Conservation (phyloP, 2,797 vertebrate species). For the Coregonus ussuriensis region DNA sequence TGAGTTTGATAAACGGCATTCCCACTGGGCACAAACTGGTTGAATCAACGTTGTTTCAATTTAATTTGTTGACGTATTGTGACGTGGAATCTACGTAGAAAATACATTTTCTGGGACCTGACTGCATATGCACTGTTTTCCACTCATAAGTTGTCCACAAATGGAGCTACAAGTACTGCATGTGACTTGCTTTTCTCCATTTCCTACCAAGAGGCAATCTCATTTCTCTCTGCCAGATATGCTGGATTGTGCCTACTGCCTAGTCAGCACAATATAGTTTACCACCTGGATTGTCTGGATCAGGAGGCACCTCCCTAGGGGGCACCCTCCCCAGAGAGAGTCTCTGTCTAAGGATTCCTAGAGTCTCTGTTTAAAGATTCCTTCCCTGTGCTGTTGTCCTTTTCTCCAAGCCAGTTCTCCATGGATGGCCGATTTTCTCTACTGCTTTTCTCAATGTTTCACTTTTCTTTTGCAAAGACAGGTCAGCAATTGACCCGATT, state of each 20-base stretch:
- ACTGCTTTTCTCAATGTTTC: background rate
- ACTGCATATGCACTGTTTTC: background rate
- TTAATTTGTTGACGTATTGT: too few species aligned
- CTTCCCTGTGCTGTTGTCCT: background rate
- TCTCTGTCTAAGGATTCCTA: background rate
- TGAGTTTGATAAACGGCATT: too few species aligned
- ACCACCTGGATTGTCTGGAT: slow-evolving; percentile 50
- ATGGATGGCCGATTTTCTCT: background rate
- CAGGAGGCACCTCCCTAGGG: slow-evolving; percentile 24
- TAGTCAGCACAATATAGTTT: slow-evolving; percentile 57
- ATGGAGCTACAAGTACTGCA: background rate
- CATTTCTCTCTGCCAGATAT: background rate
- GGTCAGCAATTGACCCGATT: background rate
- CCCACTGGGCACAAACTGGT: too few species aligned
- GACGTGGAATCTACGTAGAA: too few species aligned
- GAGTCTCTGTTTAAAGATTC: background rate
- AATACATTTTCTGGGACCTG: too few species aligned
- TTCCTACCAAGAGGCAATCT: background rate
- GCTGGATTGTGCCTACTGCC: slow-evolving; percentile 50
- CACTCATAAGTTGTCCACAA: background rate
- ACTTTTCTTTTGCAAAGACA: background rate
- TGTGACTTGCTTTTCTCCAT: background rate
- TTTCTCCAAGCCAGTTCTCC: background rate
- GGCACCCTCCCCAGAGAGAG: background rate
- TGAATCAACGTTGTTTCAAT: too few species aligned